These are phyloP conservation scores for Eupithecia subumbrata DNA, from an alignment of 2,888 invertebrate genomes.

Conservation along the genomic window DNA sequence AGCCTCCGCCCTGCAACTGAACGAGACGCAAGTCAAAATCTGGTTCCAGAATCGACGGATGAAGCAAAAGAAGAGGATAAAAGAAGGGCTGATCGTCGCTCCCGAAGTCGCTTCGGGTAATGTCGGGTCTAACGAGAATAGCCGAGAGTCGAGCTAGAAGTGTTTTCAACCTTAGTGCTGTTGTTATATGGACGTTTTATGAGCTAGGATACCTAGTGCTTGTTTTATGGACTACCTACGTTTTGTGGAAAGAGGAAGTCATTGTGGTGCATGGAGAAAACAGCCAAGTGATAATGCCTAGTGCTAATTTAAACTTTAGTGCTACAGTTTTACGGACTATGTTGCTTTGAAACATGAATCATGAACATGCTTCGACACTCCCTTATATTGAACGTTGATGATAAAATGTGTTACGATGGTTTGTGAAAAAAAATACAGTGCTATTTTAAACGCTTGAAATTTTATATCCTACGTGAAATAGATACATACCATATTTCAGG, in stretches of 20 bases:
- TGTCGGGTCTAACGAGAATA: constrained; percentile 87
- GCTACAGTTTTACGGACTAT: constrained; percentile 41
- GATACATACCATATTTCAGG: not conserved
- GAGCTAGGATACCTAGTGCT: not conserved
- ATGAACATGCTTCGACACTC: not conserved
- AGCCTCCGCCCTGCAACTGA: constrained; percentile 96
- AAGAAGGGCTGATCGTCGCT: constrained; percentile 91
- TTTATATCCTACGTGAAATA: constrained; percentile 1
- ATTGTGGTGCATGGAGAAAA: not conserved
- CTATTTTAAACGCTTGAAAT: constrained; percentile 16
- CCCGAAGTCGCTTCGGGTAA: constrained; percentile 79
- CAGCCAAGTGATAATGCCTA: constrained; percentile 42
- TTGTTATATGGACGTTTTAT: constrained; percentile 8
- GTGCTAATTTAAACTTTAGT: constrained; percentile 43
- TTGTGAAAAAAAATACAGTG: constrained; percentile 24
- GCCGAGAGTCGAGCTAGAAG: constrained; percentile 87
- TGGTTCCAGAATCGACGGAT: constrained; percentile 99
- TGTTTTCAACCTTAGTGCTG: constrained; percentile 31
- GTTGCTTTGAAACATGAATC: not conserved
- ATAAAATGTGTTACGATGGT: not conserved
- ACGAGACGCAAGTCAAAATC: constrained; percentile 98
- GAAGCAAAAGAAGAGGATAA: constrained; percentile 99
- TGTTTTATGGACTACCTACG: not conserved
- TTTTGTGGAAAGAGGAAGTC: not conserved
- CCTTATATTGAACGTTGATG: constrained; percentile 17